Base-by-base conservation (phyloP, 2,113 vertebrate genomes). In the Aegotheles bennettii region DNA sequence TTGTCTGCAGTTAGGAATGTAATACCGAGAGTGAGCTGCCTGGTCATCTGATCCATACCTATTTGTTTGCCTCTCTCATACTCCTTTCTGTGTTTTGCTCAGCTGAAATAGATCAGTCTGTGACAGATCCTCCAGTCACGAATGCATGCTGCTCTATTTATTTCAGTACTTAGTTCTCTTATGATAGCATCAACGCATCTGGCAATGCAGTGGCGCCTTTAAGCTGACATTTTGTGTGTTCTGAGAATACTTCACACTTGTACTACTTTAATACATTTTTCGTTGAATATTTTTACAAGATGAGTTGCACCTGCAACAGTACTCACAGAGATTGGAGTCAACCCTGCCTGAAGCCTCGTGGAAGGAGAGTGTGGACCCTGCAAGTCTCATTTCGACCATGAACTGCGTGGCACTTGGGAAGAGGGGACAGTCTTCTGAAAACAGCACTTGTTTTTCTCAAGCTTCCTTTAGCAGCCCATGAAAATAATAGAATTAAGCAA, bases 61-160 rank as follows among this genome's bases (percentile, higher is more conserved):
- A 0, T 79, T 74, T 76, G 60, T 79, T 81, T 73, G 48, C 43
- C 61, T 33, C 43, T 21, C 4, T 56, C 63, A 0, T 82, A 9
- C 64, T 84, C 13, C 19, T 63, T 63, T 70, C 21, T 78, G 38
- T 65, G 28, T 43, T 71, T 56, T 36, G 19, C 61, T 82, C 2
- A 0, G 19, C 57, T 51, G 35, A 56, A 50, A 14, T 15, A 8
- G 45, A 33, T 77, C 63, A 10, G 36, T 24, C 47, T 35, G 29
- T 14, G 38, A 45, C 0, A 0, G 36, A 33, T 53, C 23, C 21
- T 50, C 11, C 33, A 6, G 29, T 21, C 0, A 0, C 13, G 24
- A 68, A 11, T 35, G 16, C 8, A 1, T 56, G 42, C 74, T 81
- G 47, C 48, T 48, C 42, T 36, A 8, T 51, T 77, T 57, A 18